Evolutionary conservation across 2,113 vertebrate species (phyloP).

Genomic region (Nesogale talazaci): DNA sequence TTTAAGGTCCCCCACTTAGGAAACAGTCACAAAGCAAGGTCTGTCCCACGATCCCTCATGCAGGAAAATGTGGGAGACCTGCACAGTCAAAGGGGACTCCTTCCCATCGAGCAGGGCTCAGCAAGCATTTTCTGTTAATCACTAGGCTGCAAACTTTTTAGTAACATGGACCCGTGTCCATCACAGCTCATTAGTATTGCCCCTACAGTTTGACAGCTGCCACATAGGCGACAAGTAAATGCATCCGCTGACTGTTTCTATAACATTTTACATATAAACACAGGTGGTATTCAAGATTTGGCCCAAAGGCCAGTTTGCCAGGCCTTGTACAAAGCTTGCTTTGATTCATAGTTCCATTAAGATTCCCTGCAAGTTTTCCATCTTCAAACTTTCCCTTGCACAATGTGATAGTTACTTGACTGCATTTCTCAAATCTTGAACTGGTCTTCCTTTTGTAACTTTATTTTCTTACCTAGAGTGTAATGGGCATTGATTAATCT

Average conservation of each 20-base stretch:
- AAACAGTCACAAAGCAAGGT: neutral
- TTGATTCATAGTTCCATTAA: neutral
- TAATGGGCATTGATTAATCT: neutral
- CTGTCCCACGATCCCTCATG: neutral
- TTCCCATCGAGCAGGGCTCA: neutral
- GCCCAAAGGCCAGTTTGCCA: neutral
- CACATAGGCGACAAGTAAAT: neutral
- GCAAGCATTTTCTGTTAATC: neutral
- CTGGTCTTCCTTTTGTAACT: neutral
- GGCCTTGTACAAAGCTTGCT: neutral
- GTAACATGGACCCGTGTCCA: neutral
- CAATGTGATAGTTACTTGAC: neutral
- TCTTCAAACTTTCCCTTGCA: neutral
- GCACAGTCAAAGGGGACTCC: neutral
- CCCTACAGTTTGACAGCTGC: neutral
- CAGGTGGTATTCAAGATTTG: neutral
- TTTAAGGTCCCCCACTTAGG: neutral
- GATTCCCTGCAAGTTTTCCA: neutral
- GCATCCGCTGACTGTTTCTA: neutral
- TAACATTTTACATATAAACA: constrained; percentile 44
- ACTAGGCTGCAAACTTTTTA: neutral
- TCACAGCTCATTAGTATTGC: neutral
- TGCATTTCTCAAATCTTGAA: constrained; percentile 10
- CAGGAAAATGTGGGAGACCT: neutral
- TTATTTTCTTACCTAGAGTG: neutral